phyloP scores from a whole-genome alignment of 2,113 vertebrate species.

The Lutjanus erythropterus region DNA sequence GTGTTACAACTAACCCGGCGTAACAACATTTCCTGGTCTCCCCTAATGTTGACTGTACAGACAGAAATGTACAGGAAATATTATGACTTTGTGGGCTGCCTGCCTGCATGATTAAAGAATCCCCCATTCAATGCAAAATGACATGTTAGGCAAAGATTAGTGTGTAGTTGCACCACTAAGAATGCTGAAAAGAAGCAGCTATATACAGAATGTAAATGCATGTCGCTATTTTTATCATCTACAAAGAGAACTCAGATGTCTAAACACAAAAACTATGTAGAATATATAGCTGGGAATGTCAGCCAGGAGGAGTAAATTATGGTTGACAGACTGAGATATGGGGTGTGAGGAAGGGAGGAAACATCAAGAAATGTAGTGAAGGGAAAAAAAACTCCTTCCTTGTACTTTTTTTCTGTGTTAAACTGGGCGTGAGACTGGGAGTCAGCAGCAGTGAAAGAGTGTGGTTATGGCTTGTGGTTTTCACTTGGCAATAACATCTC shows the following conservation, averaged over 20 bases:
- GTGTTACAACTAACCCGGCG: too few species aligned
- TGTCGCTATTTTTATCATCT: conserved; percentile 49
- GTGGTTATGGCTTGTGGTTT: conserved; percentile 75
- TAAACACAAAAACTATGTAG: conserved; percentile 32
- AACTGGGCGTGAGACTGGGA: conserved; percentile 75
- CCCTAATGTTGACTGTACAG: neutral
- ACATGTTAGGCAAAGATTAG: conserved; percentile 59
- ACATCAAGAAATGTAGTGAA: conserved; percentile 25
- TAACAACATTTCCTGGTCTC: too few species aligned
- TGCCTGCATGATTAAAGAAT: conserved; percentile 28
- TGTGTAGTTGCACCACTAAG: conserved; percentile 31
- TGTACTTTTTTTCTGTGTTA: conserved; percentile 60
- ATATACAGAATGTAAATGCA: conserved; percentile 35
- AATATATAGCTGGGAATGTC: conserved; percentile 16
- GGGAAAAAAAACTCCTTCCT: neutral
- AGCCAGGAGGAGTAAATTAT: conserved; percentile 35
- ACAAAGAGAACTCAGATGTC: neutral
- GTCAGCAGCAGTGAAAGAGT: conserved; percentile 62
- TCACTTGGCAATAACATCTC: conserved; percentile 49
- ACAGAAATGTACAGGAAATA: conserved; percentile 13
- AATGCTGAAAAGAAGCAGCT: conserved; percentile 32
- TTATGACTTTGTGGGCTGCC: conserved; percentile 6
- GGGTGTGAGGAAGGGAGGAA: conserved; percentile 26
- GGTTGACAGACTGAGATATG: conserved; percentile 33
- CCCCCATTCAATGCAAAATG: conserved; percentile 37